Evolutionary conservation across 2,797 vertebrate species (phyloP), one percentile per base, ranked within the genome.

Genomic region (Acrocephalus scirpaceus): DNA sequence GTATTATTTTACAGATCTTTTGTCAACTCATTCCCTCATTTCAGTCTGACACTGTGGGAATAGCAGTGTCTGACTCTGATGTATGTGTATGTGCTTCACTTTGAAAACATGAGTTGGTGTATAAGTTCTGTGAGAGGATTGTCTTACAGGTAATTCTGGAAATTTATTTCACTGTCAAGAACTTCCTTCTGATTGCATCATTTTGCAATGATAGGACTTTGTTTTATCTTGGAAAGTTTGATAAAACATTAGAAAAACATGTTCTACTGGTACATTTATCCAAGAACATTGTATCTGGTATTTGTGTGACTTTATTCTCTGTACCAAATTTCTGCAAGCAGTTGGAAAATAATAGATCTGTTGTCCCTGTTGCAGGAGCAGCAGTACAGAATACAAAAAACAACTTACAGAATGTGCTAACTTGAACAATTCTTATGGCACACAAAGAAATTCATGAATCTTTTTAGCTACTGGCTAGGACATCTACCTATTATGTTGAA

Each of bases 341-440:
- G 32, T 21, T 38, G 40, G 76, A 74, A 93, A 95, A 92, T 75
- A 95, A 86, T 81, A 84, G 85, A 38, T 45, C 60, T 76, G 50
- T 94, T 88, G 86, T 91, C 21, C 58, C 32, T 4, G 3, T 78
- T 96, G 77, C 80, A 88, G 64, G 40, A 91, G 34, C 79, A 76
- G 44, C 3, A 8, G 73, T 57, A 80, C 58, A 83, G 86, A 92
- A 86, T 47, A 81, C 47, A 88, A 81, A 90, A 90, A 30, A 3
- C 51, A 51, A 74, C 72, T 87, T 87, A 93, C 77, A 89, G 81
- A 95, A 86, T 75, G 90, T 92, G 77, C 90, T 88, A 77, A 76
- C 57, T 88, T 92, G 69, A 88, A 81, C 65, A 95, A 81, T 61
- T 83, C 47, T 65, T 78, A 7, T 53, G 32, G 51, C 60, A 47